Evolutionary conservation across 2,888 invertebrate genomes (phyloP).

Genomic region (Drosophila leonis): DNA sequence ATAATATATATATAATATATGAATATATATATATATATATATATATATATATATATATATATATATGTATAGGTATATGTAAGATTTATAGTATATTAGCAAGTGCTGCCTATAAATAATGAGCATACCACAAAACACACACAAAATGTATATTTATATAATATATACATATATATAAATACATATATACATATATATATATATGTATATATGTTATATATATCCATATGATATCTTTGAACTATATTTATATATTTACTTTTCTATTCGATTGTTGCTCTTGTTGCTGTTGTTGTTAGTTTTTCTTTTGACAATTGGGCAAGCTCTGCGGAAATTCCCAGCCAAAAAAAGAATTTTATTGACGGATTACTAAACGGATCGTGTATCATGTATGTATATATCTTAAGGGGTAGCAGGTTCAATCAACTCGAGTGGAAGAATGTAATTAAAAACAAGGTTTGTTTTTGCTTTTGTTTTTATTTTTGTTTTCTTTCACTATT

Average conservation of each 20-base stretch:
- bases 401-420: constrained; percentile 9
- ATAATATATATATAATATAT: constrained; percentile 12
- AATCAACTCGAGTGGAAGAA: constrained; percentile 23
- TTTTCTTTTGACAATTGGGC: constrained; percentile 14
- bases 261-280: constrained; percentile 15
- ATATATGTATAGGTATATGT: constrained; percentile 9
- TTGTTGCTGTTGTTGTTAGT: constrained; percentile 3
- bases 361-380: constrained; percentile 40
- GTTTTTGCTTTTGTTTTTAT: not conserved
- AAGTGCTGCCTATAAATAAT: constrained; percentile 77
- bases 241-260: constrained; percentile 56
- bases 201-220: not conserved
- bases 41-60: constrained; percentile 24
- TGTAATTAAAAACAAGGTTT: constrained; percentile 10
- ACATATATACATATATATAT: not conserved
- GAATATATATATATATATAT: constrained; percentile 21
- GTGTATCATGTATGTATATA: constrained; percentile 9
- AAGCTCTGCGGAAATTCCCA: constrained; percentile 22
- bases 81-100: constrained; percentile 35
- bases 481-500: constrained; percentile 1
- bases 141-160: not conserved
- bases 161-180: constrained; percentile 3
- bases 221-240: constrained; percentile 51
- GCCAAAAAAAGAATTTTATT: constrained; percentile 30
- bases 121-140: constrained; percentile 21